Evolutionary conservation across 2,888 invertebrate genomes (phyloP), one percentile per base, ranked within the genome.

Genomic region (Lochmaea capreae): DNA sequence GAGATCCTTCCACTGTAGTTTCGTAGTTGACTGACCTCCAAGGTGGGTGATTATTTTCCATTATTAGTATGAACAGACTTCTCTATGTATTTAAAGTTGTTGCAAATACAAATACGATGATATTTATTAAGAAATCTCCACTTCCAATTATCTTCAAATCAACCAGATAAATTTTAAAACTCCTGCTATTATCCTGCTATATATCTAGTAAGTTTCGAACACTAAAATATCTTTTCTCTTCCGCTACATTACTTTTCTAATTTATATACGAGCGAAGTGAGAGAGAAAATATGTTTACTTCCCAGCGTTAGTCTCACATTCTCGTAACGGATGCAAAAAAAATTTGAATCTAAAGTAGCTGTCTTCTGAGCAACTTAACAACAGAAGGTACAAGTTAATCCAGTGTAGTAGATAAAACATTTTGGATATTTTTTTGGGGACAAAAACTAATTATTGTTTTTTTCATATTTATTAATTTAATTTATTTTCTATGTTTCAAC

Each of bases 261-360:
- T 61, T 61, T 33, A 61, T 61, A 39, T 61, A 33, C 18, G 6
- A 14, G 9, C 61, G 33, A 61, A 61, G 39, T 61, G 39, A 39
- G 39, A n/a, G n/a, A 39, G 59, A 59, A 61, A 61, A 61, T 61
- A 61, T 61, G 61, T 33, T 61, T 61, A 61, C 59, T 59, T 59
- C 39, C n/a, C n/a, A 26, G n/a, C 33, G 26, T n/a, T 59, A 39
- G 59, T 39, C 59, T n/a, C 33, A 59, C n/a, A 14, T 33, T 59
- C 8, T 39, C 59, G 3, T 59, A 59, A 59, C 59, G 14, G 8
- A 26, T 59, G 59, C 39, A 33, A 59, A 59, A 59, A 57, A 59
- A 59, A 22, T 58, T 59, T 59, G 59, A 59, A 59, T 59, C 8
- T 59, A 59, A 59, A 59, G 39, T 59, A 59, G 59, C 26, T 33